Evolutionary conservation across 2,797 vertebrate genomes (phyloP).

Genomic region (Podarcis lilfordi): DNA sequence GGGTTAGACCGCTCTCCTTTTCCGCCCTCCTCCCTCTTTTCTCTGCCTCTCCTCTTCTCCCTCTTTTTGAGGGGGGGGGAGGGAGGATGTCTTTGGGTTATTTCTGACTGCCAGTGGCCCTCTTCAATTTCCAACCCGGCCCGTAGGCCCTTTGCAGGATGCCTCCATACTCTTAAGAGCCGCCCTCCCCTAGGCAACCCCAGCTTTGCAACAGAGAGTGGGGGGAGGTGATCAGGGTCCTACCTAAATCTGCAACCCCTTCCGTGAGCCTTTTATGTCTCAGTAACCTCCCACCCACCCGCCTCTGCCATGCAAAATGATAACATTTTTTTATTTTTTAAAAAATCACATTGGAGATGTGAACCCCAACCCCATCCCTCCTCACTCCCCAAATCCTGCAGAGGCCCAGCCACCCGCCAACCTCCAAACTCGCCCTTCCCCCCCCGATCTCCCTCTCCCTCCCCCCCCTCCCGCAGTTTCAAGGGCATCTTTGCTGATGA

Average conservation of each 20-base stretch:
- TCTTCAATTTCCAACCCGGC: background rate
- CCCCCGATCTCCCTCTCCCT: background rate
- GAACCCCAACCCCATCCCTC: background rate
- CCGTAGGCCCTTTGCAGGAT: background rate
- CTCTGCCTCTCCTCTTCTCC: background rate
- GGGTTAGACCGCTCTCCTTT: conserved; percentile 53
- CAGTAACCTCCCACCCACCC: background rate
- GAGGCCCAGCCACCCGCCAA: background rate
- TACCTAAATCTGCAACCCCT: background rate
- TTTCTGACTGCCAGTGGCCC: conserved; percentile 63
- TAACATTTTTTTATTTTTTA: too few species aligned
- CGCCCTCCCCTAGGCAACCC: background rate
- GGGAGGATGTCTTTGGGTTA: background rate
- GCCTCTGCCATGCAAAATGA: background rate
- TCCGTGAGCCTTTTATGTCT: background rate
- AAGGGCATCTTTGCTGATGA: conserved; percentile 97
- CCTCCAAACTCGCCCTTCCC: too few species aligned
- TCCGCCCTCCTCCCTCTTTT: conserved; percentile 31
- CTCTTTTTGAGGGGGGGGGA: background rate
- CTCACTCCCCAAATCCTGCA: background rate
- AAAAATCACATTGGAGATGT: background rate
- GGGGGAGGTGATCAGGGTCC: too few species aligned
- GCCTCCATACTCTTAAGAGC: background rate
- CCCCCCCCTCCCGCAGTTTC: conserved; percentile 82
- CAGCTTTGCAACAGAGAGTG: too few species aligned